phyloP scores from a whole-genome alignment of 2,888 invertebrate genomes.

The Epiblema foenella region DNA sequence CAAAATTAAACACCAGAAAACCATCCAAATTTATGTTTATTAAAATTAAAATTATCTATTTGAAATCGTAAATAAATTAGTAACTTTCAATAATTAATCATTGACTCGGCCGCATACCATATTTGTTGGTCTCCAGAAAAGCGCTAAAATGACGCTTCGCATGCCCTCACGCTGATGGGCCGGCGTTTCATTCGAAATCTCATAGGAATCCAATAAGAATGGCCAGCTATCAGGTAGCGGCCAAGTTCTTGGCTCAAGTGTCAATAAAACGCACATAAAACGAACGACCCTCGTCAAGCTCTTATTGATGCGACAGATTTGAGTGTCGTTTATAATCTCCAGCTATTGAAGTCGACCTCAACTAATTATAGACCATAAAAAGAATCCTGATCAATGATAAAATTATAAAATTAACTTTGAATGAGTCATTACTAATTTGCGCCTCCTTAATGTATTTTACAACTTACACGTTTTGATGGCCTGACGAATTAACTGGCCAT shows the following conservation, averaged over 20 bases:
- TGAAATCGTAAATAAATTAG: conserved; percentile 40
- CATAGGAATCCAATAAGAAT: conserved; percentile 73
- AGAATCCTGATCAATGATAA: conserved; percentile 40
- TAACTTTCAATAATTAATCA: conserved; percentile 42
- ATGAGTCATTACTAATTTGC: conserved; percentile 37
- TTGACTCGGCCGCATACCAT: conserved; percentile 52
- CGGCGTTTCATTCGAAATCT: conserved; percentile 49
- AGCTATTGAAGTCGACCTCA: conserved; percentile 59
- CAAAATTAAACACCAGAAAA: background rate
- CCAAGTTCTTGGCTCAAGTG: conserved; percentile 64
- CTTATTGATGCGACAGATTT: conserved; percentile 78
- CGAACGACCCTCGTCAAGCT: conserved; percentile 79
- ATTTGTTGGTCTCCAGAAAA: conserved; percentile 52
- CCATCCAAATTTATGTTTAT: background rate
- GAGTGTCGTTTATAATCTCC: conserved; percentile 73
- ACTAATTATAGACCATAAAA: conserved; percentile 41
- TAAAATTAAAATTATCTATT: conserved; percentile 32
- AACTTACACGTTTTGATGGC: conserved; percentile 10
- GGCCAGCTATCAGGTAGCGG: conserved; percentile 61
- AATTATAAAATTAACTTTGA: conserved; percentile 42
- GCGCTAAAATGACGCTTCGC: conserved; percentile 72
- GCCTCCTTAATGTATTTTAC: conserved; percentile 21
- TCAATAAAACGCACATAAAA: conserved; percentile 81
- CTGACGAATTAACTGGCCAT: background rate
- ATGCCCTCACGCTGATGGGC: conserved; percentile 13